A percentile compares a stretch with the other conserved stretches of the same genome.
phyloP scores from a whole-genome alignment of 2,113 vertebrate species.

The Dissostichus mawsoni region DNA sequence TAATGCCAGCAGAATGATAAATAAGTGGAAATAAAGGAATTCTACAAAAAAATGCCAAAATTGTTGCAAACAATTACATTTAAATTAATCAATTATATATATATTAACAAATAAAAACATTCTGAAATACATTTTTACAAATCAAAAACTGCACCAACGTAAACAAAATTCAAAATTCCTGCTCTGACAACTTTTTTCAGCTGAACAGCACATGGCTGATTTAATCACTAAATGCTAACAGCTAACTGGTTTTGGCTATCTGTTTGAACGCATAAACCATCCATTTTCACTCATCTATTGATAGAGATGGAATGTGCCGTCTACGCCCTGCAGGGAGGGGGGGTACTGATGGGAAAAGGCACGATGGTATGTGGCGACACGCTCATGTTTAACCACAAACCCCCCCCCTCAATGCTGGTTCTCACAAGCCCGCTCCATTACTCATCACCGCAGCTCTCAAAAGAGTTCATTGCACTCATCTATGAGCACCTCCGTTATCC shows the following conservation, averaged over 20 bases:
- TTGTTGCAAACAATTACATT: background rate
- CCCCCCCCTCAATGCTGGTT: slow-evolving; percentile 75
- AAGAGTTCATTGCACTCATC: slow-evolving; percentile 63
- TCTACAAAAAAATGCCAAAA: background rate
- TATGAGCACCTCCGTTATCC: slow-evolving; percentile 55
- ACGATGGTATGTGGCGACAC: slow-evolving; percentile 81
- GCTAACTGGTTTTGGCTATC: slow-evolving; percentile 45
- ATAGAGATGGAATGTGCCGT: slow-evolving; percentile 75
- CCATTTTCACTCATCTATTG: slow-evolving; percentile 60
- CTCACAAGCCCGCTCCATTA: slow-evolving; percentile 85
- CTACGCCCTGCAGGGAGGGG: slow-evolving; percentile 60
- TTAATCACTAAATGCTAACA: slow-evolving; percentile 37
- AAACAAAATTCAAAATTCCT: background rate
- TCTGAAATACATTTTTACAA: background rate
- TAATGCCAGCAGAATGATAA: background rate
- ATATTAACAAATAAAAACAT: background rate
- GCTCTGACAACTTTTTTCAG: slow-evolving; percentile 19
- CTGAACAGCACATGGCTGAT: slow-evolving; percentile 30
- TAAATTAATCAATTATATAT: too few relatives aligned
- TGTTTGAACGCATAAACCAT: slow-evolving; percentile 48
- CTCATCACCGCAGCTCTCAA: slow-evolving; percentile 75
- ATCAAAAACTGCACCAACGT: background rate
- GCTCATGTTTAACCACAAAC: slow-evolving; percentile 80
- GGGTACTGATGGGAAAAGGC: slow-evolving; percentile 81
- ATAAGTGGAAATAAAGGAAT: background rate